These are phyloP conservation scores for Lithophane leautieri DNA, from an alignment of 2,888 invertebrate genomes.

Conservation along the genomic window DNA sequence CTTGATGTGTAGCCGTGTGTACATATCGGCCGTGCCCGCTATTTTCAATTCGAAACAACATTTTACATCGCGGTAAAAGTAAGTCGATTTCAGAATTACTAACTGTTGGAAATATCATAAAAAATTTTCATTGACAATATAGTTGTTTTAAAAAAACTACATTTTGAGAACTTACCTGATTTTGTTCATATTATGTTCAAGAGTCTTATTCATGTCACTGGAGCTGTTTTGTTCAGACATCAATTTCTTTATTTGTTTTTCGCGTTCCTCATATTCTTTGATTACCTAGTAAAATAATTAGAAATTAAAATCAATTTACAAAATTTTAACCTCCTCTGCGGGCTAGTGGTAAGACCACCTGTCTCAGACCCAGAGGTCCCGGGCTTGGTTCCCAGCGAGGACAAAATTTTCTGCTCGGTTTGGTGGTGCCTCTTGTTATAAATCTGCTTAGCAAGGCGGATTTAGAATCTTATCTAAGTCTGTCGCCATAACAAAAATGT, in stretches of 20 bases:
- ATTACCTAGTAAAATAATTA: conserved; percentile 83
- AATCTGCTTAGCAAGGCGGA: no score
- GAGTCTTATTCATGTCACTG: conserved; percentile 80
- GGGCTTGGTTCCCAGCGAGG: no score
- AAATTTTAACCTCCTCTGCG: no score
- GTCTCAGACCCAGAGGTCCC: no score
- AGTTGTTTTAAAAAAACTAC: neutral
- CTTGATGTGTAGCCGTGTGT: no score
- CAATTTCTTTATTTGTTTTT: conserved; percentile 88
- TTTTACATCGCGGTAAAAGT: no score
- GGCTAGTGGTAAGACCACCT: no score
- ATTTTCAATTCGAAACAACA: neutral
- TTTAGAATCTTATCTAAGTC: no score
- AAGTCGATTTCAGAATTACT: neutral
- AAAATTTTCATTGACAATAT: neutral
- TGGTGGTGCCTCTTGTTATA: no score
- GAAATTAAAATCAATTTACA: neutral
- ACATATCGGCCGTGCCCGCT: neutral
- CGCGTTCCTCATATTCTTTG: conserved; percentile 91
- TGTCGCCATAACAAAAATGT: no score
- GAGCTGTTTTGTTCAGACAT: conserved; percentile 85
- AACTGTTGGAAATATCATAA: neutral
- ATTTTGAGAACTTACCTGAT: conserved; percentile 81
- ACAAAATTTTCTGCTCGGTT: no score
- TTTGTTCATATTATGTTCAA: conserved; percentile 85